Evolutionary conservation across 2,113 vertebrate species (phyloP), one percentile per base, ranked within the genome.

Genomic region (Mirza zaza): DNA sequence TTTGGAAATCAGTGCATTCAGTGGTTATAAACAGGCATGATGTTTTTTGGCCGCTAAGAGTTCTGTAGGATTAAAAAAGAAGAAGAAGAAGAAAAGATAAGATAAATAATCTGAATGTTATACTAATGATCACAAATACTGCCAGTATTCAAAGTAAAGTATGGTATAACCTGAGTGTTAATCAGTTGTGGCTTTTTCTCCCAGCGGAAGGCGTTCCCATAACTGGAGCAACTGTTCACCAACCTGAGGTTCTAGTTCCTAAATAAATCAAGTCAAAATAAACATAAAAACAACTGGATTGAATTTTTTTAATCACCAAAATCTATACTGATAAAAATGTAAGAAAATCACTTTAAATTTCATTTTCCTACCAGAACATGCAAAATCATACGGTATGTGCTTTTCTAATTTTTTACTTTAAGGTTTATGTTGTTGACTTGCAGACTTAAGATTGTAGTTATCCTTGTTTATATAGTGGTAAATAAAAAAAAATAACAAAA

Each of bases 211-310:
- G 76, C 29, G 95, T 59, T 99, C 99, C 99, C 99, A 99, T 90
- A 99, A 98, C 77, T 98, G 98, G 73, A 99, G 92, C 95, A 99
- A 98, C 96, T 99, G 99, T 88, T 98, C 98, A 87, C 99, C 99
- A 94, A 99, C 98, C 85, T 99, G 99, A 15, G 99, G 98, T 96
- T 99, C 99, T 93, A 99, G 97, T 95, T 99, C 99, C 99, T 99
- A 75, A 63, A 93, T 1, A 13, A 98, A 52, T n/a, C 81, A 70
- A 92, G 36, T 75, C 12, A 96, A 42, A 93, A 87, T 76, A 94
- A 98, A 89, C 11, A 93, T 4, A 29, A 29, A 95, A 96, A 27
- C 29, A 91, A 71, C 12, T 79, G 21, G 5, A 88, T 0, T 94
- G 21, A 97, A 63, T 48, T 29, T 68, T 81, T 90, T 85, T 21